Conservation (phyloP, 2,797 vertebrate species). For the Poeciliopsis presidionis region DNA sequence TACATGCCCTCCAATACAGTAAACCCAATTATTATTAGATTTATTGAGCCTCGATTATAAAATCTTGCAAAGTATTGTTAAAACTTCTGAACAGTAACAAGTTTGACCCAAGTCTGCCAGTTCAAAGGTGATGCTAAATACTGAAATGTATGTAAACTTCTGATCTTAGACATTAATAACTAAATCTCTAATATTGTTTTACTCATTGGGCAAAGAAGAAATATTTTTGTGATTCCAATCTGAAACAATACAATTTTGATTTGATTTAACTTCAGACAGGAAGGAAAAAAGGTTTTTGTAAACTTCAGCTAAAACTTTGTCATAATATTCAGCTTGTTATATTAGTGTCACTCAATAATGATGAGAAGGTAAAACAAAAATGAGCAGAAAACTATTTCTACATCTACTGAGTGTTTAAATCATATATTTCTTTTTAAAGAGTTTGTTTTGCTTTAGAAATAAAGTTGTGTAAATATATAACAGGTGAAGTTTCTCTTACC, state of each 20-base stretch:
- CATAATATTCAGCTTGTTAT: neutral
- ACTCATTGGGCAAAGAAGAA: no score
- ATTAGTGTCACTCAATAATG: neutral
- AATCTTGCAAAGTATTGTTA: neutral
- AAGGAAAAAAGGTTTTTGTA: no score
- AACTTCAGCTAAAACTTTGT: neutral
- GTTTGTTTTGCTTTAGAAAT: neutral
- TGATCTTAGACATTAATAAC: neutral
- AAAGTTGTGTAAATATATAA: neutral
- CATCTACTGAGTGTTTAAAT: neutral
- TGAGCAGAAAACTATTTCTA: no score
- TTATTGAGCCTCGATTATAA: neutral
- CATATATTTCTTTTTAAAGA: neutral
- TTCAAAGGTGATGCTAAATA: neutral
- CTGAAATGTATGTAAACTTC: neutral
- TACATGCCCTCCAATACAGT: neutral
- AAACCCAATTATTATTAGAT: neutral
- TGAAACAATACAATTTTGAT: no score
- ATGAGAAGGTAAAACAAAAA: no score
- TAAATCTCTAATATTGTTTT: no score
- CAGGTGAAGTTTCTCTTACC: neutral
- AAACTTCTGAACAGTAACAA: no score
- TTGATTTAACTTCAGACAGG: no score
- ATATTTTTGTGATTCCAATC: no score
- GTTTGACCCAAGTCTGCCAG: neutral